Conservation (phyloP, 2,888 invertebrate species). For the Temnothorax rugatulus region DNA sequence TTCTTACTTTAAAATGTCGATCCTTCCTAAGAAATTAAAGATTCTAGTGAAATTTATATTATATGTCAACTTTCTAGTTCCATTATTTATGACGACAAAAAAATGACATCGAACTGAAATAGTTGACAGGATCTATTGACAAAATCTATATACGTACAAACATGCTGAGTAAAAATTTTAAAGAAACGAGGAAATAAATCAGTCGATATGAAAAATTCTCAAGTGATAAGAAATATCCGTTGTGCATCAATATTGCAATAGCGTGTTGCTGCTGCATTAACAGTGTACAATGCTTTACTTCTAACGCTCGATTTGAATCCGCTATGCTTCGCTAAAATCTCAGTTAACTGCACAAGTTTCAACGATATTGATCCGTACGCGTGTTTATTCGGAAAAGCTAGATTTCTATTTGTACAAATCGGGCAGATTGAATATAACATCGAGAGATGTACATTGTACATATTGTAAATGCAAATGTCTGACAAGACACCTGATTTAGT, state of each 20-base stretch:
- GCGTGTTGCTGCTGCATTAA: not conserved
- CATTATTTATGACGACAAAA: not conserved
- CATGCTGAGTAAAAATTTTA: not conserved
- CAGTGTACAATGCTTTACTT: not conserved
- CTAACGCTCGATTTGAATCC: not conserved
- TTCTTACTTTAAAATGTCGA: not conserved
- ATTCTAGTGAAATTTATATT: not conserved
- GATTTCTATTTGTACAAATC: conserved; percentile 1
- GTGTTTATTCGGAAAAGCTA: not conserved
- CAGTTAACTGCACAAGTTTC: not conserved
- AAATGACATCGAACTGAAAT: not conserved
- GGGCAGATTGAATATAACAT: not conserved
- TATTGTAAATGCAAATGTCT: conserved; percentile 17
- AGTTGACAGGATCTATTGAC: not conserved
- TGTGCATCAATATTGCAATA: not conserved
- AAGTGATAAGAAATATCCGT: not conserved
- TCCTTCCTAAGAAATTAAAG: not conserved
- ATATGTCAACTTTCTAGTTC: not conserved
- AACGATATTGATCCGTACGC: not conserved
- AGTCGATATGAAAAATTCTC: not conserved
- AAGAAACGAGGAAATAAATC: not conserved
- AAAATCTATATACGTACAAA: not conserved
- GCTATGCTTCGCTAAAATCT: not conserved
- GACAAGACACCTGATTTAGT: conserved; percentile 2
- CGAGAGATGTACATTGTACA: not conserved